Percentiles rank a stretch among this genome's conserved stretches.
Evolutionary conservation across 2,797 vertebrate species (phyloP).

Genomic region (Telmatherina bonti): DNA sequence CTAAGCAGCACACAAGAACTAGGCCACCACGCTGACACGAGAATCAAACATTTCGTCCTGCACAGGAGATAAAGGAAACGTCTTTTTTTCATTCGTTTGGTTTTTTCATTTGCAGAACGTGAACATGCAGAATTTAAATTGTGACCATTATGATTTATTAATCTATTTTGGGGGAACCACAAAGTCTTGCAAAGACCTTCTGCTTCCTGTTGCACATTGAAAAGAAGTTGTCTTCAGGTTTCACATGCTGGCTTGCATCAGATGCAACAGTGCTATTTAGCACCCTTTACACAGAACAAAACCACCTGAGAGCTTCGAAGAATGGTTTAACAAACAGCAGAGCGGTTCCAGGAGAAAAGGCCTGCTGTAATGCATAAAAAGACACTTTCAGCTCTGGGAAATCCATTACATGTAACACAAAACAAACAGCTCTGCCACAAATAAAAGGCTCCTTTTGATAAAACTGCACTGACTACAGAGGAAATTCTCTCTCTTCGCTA

Average conservation of each 20-base stretch:
- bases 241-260: slow-evolving; percentile 32
- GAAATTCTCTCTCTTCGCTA: background rate
- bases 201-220: slow-evolving; percentile 25
- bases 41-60: slow-evolving; percentile 50
- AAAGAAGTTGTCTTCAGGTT: slow-evolving; percentile 22
- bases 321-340: slow-evolving; percentile 32
- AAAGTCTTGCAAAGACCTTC: slow-evolving; percentile 15
- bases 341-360: slow-evolving; percentile 21
- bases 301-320: slow-evolving; percentile 37
- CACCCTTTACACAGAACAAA: slow-evolving; percentile 22
- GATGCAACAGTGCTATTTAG: slow-evolving; percentile 49
- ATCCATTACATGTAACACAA: slow-evolving; percentile 17
- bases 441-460: slow-evolving; percentile 6
- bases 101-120: slow-evolving; percentile 1
- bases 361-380: slow-evolving; percentile 8
- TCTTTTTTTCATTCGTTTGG: slow-evolving; percentile 25
- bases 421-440: slow-evolving; percentile 20
- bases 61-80: slow-evolving; percentile 14
- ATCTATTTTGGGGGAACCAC: slow-evolving; percentile 12
- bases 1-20: slow-evolving; percentile 60
- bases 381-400: slow-evolving; percentile 19
- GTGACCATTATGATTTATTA: background rate
- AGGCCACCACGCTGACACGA: slow-evolving; percentile 59
- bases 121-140: slow-evolving; percentile 2
- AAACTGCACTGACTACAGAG: background rate